These are phyloP conservation scores for Adelphocoris suturalis DNA, from an alignment of 2,888 invertebrate genomes.

Conservation along the genomic window DNA sequence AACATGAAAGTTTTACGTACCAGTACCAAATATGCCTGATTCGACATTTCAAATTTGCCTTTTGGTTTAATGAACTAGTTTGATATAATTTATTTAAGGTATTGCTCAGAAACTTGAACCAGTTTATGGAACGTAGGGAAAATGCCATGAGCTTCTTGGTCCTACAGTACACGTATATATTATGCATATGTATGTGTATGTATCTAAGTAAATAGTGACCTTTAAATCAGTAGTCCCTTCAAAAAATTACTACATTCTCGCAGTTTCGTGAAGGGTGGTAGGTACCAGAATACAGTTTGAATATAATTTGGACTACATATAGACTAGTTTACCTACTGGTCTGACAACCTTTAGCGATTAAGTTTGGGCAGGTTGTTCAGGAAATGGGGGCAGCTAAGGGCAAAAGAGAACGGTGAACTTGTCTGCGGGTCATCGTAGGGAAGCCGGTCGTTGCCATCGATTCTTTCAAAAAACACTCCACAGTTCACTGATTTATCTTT, in stretches of 20 bases:
- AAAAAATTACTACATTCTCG: background rate
- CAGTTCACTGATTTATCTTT: background rate
- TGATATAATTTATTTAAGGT: too few relatives aligned
- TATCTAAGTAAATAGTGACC: background rate
- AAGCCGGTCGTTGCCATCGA: slow-evolving; percentile 39
- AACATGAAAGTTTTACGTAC: too few relatives aligned
- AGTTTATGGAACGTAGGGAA: background rate
- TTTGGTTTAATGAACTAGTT: too few relatives aligned
- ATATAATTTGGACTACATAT: background rate
- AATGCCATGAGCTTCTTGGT: background rate
- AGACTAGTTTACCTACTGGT: background rate
- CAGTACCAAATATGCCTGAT: too few relatives aligned
- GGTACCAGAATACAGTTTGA: background rate
- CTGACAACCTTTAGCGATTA: slow-evolving; percentile 29
- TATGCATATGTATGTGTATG: background rate
- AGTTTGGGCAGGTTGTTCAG: slow-evolving; percentile 51
- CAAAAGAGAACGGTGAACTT: slow-evolving; percentile 58
- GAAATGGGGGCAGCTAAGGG: slow-evolving; percentile 63
- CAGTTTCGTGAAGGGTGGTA: background rate
- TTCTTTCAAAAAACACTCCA: background rate
- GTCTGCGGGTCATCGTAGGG: slow-evolving; percentile 10
- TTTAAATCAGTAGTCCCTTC: background rate
- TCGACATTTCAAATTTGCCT: too few relatives aligned
- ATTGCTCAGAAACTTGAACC: too few relatives aligned
- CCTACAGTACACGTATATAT: too few relatives aligned